These are phyloP conservation scores for Aphaenogaster floridana DNA, from an alignment of 1,140 invertebrate species.

Conservation along the genomic window DNA sequence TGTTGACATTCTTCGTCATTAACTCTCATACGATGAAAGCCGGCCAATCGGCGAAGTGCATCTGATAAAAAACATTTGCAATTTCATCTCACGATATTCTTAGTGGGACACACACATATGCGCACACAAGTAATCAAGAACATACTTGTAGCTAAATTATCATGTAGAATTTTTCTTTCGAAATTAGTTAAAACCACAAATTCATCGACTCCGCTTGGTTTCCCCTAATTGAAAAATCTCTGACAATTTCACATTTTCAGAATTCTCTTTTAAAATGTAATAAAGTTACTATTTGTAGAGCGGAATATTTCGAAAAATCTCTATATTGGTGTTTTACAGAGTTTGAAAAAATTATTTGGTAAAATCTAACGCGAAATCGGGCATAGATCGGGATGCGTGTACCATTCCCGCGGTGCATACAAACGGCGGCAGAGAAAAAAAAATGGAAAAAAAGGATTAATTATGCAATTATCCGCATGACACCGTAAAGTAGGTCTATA, in stretches of 20 bases:
- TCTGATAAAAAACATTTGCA: slow-evolving; percentile 50
- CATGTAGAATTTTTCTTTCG: neutral
- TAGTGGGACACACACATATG: neutral
- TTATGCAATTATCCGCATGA: slow-evolving; percentile 61
- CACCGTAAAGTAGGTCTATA: slow-evolving; percentile 63
- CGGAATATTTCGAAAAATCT: neutral
- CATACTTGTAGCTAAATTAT: slow-evolving; percentile 8
- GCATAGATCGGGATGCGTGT: neutral
- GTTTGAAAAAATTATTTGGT: neutral
- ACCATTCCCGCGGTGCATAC: neutral
- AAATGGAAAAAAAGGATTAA: slow-evolving; percentile 9
- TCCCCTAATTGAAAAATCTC: neutral
- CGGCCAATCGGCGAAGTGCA: slow-evolving; percentile 8
- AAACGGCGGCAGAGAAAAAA: neutral
- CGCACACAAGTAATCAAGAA: neutral
- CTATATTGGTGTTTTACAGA: neutral
- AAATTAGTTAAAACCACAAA: slow-evolving; percentile 2
- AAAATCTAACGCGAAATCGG: neutral
- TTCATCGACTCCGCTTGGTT: neutral
- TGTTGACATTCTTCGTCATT: slow-evolving; percentile 20
- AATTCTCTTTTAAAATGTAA: neutral
- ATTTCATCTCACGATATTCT: slow-evolving; percentile 7
- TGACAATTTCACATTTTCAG: neutral
- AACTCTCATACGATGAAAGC: slow-evolving; percentile 28
- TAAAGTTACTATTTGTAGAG: neutral